phyloP scores from a whole-genome alignment of 2,797 vertebrate species.

The Acanthiza pusilla region DNA sequence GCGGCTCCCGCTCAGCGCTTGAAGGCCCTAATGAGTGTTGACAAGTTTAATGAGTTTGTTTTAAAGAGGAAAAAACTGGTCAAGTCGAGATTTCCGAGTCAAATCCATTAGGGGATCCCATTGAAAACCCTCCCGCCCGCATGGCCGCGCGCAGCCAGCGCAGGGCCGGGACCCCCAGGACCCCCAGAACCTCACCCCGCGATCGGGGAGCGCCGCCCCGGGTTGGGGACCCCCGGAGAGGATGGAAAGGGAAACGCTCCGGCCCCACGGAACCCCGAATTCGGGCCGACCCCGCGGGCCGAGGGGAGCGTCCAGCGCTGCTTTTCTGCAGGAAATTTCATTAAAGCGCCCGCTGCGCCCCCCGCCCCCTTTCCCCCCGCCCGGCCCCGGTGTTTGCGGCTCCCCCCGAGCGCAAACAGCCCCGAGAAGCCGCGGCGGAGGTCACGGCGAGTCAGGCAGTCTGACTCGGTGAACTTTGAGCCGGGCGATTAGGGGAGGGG shows the following conservation, averaged over 20 bases:
- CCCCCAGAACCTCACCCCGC: too few species aligned
- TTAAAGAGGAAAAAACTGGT: conserved; percentile 84
- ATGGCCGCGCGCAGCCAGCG: conserved; percentile 17
- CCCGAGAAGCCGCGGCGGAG: not conserved
- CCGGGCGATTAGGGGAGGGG: conserved; percentile 52
- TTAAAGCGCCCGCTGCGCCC: not conserved
- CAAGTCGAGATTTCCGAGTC: conserved; percentile 93
- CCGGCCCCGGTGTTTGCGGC: not conserved
- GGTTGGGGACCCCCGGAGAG: too few species aligned
- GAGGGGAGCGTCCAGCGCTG: not conserved
- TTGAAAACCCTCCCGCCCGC: conserved; percentile 64
- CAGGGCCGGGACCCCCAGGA: too few species aligned
- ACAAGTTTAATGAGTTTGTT: conserved; percentile 95
- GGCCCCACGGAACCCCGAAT: not conserved
- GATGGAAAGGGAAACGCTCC: not conserved
- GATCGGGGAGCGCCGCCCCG: not conserved
- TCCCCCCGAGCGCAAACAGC: not conserved
- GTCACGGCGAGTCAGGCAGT: conserved; percentile 53
- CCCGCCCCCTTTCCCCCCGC: not conserved
- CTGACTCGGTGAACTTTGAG: conserved; percentile 68
- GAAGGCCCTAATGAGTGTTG: conserved; percentile 92
- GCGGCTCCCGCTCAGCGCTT: conserved; percentile 77
- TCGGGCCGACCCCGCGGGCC: too few species aligned
- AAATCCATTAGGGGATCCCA: conserved; percentile 76
- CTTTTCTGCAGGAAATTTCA: not conserved